Percentiles rank a stretch among this genome's conserved stretches.
Conservation (phyloP, 1,140 invertebrate species). For the Lutraria rhynchaena region DNA sequence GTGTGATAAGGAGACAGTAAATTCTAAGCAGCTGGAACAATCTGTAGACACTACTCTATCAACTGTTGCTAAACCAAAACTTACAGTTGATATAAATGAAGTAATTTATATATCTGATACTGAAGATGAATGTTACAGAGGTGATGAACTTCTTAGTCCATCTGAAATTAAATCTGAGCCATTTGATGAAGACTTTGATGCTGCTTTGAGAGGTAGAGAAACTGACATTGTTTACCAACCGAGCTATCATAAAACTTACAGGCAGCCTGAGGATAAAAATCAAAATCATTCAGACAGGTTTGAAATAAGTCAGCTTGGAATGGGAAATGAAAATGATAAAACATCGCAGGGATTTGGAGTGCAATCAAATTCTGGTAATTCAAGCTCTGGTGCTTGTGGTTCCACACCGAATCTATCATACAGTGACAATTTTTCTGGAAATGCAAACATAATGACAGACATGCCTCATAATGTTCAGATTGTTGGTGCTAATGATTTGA, state of each 20-base stretch:
- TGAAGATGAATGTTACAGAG: neutral
- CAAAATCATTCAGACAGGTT: neutral
- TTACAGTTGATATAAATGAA: no score
- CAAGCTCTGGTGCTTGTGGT: neutral
- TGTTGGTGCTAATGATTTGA: conserved; percentile 37
- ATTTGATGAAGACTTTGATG: conserved; percentile 47
- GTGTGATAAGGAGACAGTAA: no score
- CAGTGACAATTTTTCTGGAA: no score
- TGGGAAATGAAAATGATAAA: neutral
- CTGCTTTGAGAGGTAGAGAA: neutral
- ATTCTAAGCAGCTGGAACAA: no score
- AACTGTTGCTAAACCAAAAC: no score
- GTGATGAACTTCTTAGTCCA: neutral
- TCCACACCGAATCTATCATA: no score
- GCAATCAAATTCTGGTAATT: conserved; percentile 15
- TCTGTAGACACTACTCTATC: no score
- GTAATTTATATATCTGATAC: neutral
- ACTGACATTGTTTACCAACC: no score
- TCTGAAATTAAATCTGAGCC: conserved; percentile 42
- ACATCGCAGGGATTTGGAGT: neutral
- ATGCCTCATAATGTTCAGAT: conserved; percentile 26
- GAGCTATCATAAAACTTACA: no score
- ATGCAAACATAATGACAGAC: neutral
- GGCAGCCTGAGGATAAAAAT: no score
- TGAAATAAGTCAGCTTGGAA: conserved; percentile 21